phyloP scores from a whole-genome alignment of 2,888 invertebrate species.

The Sarcophaga subvicina region DNA sequence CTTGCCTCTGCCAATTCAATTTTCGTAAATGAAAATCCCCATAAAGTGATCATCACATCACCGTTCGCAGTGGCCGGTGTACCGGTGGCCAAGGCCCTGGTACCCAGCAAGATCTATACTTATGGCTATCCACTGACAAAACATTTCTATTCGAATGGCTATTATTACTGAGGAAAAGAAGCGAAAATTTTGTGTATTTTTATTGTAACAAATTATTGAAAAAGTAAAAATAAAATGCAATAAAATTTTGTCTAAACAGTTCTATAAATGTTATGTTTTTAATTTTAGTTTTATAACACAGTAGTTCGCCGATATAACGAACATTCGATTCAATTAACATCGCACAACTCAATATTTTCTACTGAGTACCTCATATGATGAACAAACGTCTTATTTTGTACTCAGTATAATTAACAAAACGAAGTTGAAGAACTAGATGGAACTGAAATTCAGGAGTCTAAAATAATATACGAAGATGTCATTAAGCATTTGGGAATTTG shows the following conservation, averaged over 20 bases:
- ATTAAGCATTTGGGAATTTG: no score
- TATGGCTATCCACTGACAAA: conserved; percentile 70
- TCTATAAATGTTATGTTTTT: conserved; percentile 1
- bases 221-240: not conserved
- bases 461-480: no score
- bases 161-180: conserved; percentile 58
- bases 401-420: no score
- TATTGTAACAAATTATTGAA: conserved; percentile 19
- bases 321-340: no score
- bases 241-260: not conserved
- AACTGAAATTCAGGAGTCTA: no score
- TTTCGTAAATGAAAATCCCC: conserved; percentile 73
- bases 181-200: not conserved
- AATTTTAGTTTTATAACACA: not conserved
- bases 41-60: conserved; percentile 62
- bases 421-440: no score
- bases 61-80: conserved; percentile 53
- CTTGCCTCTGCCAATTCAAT: conserved; percentile 72
- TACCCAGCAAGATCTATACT: conserved; percentile 71
- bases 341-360: no score
- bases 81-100: conserved; percentile 51
- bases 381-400: no score
- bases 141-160: conserved; percentile 63
- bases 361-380: no score
- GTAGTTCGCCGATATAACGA: not conserved